Base-by-base conservation (phyloP, 30 jellyfish, hydroid and myxozoan species). In the Aurelia aurita complex sp. Pacific region DNA sequence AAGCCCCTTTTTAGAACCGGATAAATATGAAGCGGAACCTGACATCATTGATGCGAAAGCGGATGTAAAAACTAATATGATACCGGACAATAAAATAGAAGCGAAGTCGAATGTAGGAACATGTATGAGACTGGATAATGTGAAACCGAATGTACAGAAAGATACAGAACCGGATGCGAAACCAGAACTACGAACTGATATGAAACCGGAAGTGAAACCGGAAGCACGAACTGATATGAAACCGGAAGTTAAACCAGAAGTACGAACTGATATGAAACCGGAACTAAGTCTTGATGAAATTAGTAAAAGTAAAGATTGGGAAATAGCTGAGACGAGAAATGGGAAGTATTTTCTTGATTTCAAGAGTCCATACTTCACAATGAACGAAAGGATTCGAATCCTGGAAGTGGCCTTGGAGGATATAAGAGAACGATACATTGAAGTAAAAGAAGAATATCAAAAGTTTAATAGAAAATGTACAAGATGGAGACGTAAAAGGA, bases 361-460 rank as follows among this genome's bases (percentile, higher is more conserved):
- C 57, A 86, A 86, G 68, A 86, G 95, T 67, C 85, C 95, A 16
- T 50, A 75, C 35, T 86, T 86, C 46, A 86, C 95, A 14, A 64
- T 73, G 81, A 65, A 57, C 60, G 98, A 92, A 67, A 46, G 96
- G 75, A 88, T 92, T 4, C 73, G 86, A 36, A 92, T 92, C 3
- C 40, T 92, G 38, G 98, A 92, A 69, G 91, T 82, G 1, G 97
- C 94, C 13, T 81, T 92, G 62, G 98, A 92, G 70, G 98, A 92
- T 55, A 92, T 87, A 14, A 76, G 96, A 35, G 95, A 88, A 62
- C 52, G 98, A 42, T 92, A 92, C 43, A n/a, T 63, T 52, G 97
- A 92, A 67, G 62, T 83, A 10, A 92, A 82, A 76, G 91, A 64
- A 38, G 97, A 88, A 53, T 82, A 60, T 42, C 94, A 82, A 38